Evolutionary conservation across 2,113 vertebrate species (phyloP).

Genomic region (Psammodynastes pulverulentus): DNA sequence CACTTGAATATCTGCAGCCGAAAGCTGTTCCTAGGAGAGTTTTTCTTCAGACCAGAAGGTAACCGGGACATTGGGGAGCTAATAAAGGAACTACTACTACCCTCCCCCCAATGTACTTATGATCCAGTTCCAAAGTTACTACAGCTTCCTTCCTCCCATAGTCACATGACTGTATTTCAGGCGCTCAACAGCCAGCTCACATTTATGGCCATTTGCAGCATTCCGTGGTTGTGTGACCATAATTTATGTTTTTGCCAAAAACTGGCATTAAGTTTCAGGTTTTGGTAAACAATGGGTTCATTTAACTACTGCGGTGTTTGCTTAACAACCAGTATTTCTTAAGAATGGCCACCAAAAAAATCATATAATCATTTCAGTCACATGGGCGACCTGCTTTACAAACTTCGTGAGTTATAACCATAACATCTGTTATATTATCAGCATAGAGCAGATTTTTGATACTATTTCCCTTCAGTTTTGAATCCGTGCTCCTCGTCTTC

Average conservation of each 20-base stretch:
- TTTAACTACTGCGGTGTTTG: not conserved
- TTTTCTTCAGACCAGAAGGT: too few relatives aligned
- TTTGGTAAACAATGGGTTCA: not conserved
- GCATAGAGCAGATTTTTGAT: not conserved
- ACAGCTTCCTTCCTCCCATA: not conserved
- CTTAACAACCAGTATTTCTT: not conserved
- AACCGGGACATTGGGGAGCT: too few relatives aligned
- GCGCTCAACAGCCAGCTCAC: too few relatives aligned
- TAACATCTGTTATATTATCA: not conserved
- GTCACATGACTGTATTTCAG: not conserved
- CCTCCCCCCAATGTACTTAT: not conserved
- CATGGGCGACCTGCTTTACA: not conserved
- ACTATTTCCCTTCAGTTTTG: not conserved
- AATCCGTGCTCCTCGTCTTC: not conserved
- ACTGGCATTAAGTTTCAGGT: not conserved
- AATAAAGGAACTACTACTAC: too few relatives aligned
- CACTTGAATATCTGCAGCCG: too few relatives aligned
- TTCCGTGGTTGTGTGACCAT: fast-evolving
- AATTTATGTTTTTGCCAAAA: not conserved
- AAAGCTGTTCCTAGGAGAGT: too few relatives aligned
- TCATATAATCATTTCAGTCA: not conserved
- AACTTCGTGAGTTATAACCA: not conserved
- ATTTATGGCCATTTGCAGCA: not conserved
- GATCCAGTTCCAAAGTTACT: not conserved
- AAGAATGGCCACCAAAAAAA: not conserved